These are phyloP conservation scores for Limnodromus scolopaceus DNA, from an alignment of 2,797 vertebrate genomes.

Conservation along the genomic window DNA sequence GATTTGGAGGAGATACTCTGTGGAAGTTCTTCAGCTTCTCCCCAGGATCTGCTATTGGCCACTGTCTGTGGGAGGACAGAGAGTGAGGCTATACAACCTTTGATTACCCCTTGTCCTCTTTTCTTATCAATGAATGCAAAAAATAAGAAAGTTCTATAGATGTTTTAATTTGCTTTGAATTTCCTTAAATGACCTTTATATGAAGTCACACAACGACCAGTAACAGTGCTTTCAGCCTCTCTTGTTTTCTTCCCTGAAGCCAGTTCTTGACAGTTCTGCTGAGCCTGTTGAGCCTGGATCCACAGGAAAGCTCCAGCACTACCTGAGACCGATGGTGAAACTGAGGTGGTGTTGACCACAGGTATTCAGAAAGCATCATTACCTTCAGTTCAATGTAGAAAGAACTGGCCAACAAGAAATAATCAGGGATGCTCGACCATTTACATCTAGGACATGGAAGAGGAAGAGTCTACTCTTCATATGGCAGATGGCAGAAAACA, in stretches of 20 bases:
- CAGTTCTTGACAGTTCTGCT: background rate
- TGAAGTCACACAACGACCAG: background rate
- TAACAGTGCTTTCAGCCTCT: background rate
- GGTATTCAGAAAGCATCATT: background rate
- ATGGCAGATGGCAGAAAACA: background rate
- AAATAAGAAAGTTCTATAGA: background rate
- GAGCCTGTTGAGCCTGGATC: background rate
- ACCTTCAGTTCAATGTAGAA: background rate
- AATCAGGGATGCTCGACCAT: rapidly evolving
- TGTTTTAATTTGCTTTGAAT: background rate
- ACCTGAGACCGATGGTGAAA: background rate
- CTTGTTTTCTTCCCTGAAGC: background rate
- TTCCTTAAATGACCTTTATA: background rate
- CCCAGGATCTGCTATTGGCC: background rate
- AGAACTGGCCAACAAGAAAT: background rate
- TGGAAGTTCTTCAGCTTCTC: background rate
- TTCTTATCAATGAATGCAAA: background rate
- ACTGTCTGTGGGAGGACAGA: background rate
- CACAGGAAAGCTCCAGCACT: background rate
- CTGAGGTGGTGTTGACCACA: background rate
- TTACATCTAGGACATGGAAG: background rate
- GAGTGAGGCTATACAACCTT: background rate
- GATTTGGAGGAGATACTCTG: background rate
- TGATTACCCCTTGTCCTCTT: background rate
- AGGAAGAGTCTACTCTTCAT: background rate